Evolutionary conservation across 2,113 vertebrate species (phyloP), one percentile per base, ranked within the genome.

Genomic region (Heliornis fulica): DNA sequence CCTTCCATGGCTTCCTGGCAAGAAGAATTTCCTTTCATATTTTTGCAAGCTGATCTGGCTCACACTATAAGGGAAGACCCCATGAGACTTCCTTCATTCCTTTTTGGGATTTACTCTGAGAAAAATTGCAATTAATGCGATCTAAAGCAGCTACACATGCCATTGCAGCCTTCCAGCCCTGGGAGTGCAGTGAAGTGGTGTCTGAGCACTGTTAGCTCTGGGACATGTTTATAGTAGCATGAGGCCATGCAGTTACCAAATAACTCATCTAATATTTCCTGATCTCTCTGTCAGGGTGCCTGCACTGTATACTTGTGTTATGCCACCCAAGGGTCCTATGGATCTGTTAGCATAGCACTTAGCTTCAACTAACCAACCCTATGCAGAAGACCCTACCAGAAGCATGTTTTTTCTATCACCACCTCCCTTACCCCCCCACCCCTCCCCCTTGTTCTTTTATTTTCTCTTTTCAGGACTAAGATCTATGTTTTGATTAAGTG

Each of bases 291-390:
- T 50, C 14, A 38, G 28, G 25, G 32, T 5, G 16, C 20, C 46
- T 41, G 32, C 3, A 1, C 56, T 1, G 0, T 50, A 51, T 61
- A 45, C 46, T 61, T 0, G 0, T 88, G 41, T 9, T 51, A 32
- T 0, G 0, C 7, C 2, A 5, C 25, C 10, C 19, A 71, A 88
- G 26, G 32, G 14, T 23, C 15, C 36, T 11, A 25, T 1, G 1
- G 34, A 61, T 72, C 46, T 71, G 5, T 34, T 65, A 56, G 25
- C 1, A 1, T 2, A 6, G 36, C 3, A 2, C 40, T 10, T 14
- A 51, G 10, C 29, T 66, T 90, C 46, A 32, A 12, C 25, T 36
- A 68, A 72, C 5, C 18, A 34, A 32, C 8, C 10, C 11, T 45
- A 25, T 0, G 1, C 14, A 40, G 41, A 57, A 53, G 34, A 36